Evolutionary conservation across 2,888 invertebrate species (phyloP).

Genomic region (Fabriciana adippe): DNA sequence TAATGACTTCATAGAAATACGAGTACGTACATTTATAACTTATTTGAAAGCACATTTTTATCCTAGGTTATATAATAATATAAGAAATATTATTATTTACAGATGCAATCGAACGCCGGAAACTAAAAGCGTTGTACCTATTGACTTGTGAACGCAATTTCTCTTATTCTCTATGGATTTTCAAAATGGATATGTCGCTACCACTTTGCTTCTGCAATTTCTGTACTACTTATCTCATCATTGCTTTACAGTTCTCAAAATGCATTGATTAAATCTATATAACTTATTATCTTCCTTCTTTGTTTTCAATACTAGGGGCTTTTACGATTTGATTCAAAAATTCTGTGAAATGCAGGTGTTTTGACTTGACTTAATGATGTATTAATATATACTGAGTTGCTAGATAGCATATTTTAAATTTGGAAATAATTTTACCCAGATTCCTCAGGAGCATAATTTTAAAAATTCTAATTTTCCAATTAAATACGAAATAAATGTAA

Average conservation of each 20-base stretch:
- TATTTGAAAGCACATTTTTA: neutral
- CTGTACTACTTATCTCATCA: constrained; percentile 69
- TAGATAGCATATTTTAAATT: too few relatives aligned
- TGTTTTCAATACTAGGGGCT: too few relatives aligned
- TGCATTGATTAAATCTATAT: constrained; percentile 57
- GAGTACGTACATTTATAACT: too few relatives aligned
- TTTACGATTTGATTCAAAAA: too few relatives aligned
- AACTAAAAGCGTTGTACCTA: constrained; percentile 66
- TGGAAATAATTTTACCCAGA: neutral
- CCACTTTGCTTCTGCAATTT: constrained; percentile 67
- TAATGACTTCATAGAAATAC: too few relatives aligned
- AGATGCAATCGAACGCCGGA: constrained; percentile 63
- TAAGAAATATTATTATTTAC: constrained; percentile 40
- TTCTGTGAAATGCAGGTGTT: too few relatives aligned
- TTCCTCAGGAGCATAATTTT: neutral
- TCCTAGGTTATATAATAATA: too few relatives aligned
- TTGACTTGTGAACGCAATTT: constrained; percentile 65
- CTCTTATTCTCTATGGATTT: constrained; percentile 61
- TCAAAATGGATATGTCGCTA: constrained; percentile 66
- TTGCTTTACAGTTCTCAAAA: constrained; percentile 71
- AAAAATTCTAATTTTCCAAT: too few relatives aligned
- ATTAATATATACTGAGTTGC: too few relatives aligned
- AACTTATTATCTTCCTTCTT: too few relatives aligned
- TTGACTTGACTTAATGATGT: too few relatives aligned
- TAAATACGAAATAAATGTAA: too few relatives aligned